phyloP scores from a whole-genome alignment of 2,888 invertebrate species.

The Synanthedon tipuliformis region DNA sequence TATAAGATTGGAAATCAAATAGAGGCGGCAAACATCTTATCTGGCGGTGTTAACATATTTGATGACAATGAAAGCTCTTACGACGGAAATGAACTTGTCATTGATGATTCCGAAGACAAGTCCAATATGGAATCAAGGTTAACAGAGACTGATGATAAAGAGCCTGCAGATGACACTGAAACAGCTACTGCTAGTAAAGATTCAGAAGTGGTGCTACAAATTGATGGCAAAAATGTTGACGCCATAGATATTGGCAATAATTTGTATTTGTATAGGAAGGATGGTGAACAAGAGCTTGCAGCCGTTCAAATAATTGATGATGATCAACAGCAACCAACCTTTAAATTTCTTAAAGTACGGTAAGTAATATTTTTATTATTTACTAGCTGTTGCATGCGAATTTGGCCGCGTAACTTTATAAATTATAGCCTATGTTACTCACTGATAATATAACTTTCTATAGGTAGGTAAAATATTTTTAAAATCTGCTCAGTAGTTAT shows the following conservation, averaged over 20 bases:
- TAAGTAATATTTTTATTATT: constrained; percentile 21
- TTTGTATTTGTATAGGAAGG: constrained; percentile 55
- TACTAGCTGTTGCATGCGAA: not conserved
- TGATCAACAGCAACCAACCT: constrained; percentile 44
- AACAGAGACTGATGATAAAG: constrained; percentile 17
- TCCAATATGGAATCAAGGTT: constrained; percentile 24
- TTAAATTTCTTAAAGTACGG: constrained; percentile 66
- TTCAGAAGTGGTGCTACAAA: constrained; percentile 55
- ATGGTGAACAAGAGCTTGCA: constrained; percentile 52
- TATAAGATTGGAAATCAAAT: constrained; percentile 60
- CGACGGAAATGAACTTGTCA: constrained; percentile 60
- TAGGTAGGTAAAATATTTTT: too few species aligned
- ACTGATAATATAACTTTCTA: too few species aligned
- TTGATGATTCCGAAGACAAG: constrained; percentile 52
- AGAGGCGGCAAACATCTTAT: constrained; percentile 60
- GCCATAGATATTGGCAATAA: constrained; percentile 64
- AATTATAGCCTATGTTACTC: too few species aligned
- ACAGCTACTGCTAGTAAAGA: constrained; percentile 40
- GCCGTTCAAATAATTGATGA: constrained; percentile 57
- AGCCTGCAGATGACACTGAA: constrained; percentile 25
- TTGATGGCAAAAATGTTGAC: constrained; percentile 61
- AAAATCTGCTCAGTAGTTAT: too few species aligned
- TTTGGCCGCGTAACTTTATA: too few species aligned
- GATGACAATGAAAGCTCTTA: constrained; percentile 66
- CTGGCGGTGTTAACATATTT: constrained; percentile 62